Conservation (phyloP, 2,797 vertebrate species). For the Scleropages formosus region DNA sequence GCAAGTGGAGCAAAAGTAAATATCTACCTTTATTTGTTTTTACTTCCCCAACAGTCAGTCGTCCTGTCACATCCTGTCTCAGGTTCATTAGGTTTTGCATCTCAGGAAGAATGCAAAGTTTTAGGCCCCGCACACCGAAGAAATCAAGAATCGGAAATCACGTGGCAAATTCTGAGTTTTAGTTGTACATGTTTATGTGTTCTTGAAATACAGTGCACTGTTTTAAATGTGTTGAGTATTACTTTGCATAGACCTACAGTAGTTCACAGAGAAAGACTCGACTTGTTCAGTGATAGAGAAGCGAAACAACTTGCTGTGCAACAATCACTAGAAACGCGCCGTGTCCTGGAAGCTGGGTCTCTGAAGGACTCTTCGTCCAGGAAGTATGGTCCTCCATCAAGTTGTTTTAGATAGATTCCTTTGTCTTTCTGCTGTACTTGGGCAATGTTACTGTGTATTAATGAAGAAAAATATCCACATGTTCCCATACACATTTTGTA, state of each 20-base stretch:
- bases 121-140: conserved; percentile 79
- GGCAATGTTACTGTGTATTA: conserved; percentile 83
- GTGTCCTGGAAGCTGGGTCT: conserved; percentile 55
- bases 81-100: conserved; percentile 96
- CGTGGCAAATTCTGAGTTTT: conserved; percentile 81
- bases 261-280: conserved; percentile 70
- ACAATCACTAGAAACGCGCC: conserved; percentile 61
- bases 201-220: conserved; percentile 93
- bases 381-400: conserved; percentile 77
- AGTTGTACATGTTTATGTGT: conserved; percentile 93
- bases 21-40: conserved; percentile 71
- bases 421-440: conserved; percentile 83
- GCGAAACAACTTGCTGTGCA: conserved; percentile 77
- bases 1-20: conserved; percentile 66
- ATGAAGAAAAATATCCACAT: conserved; percentile 79
- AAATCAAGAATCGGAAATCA: conserved; percentile 63
- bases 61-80: conserved; percentile 82
- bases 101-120: conserved; percentile 98
- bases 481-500: conserved; percentile 96
- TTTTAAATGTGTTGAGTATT: conserved; percentile 93
- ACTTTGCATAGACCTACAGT: conserved; percentile 89
- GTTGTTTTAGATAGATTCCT: conserved; percentile 79
- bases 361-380: conserved; percentile 75
- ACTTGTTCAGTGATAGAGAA: conserved; percentile 65
- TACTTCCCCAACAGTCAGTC: conserved; percentile 55